These are phyloP conservation scores for Nebria salina DNA, from an alignment of 2,888 invertebrate species.

Conservation along the genomic window DNA sequence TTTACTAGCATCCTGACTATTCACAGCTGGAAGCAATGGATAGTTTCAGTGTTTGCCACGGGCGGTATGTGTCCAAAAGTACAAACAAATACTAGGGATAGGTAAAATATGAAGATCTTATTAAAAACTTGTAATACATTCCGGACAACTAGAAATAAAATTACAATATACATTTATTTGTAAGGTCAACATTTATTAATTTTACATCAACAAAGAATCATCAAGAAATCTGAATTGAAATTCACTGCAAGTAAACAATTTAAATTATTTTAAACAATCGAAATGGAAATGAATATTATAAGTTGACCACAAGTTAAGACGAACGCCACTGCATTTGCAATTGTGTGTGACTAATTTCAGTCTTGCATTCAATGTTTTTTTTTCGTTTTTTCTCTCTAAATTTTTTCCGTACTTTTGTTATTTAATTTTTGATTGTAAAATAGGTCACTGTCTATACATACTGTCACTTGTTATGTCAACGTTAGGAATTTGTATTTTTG, in stretches of 20 bases:
- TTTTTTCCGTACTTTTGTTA: neutral
- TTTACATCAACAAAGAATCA: neutral
- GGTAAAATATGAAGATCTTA: too few relatives aligned
- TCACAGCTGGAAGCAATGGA: too few relatives aligned
- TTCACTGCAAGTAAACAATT: neutral
- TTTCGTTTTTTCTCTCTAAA: neutral
- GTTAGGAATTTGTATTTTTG: constrained; percentile 1
- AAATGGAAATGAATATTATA: neutral
- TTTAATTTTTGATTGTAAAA: constrained; percentile 8
- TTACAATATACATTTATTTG: too few relatives aligned
- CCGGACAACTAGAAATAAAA: too few relatives aligned
- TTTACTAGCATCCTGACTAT: too few relatives aligned
- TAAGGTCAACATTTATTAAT: neutral
- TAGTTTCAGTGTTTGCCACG: too few relatives aligned
- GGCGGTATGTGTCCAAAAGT: too few relatives aligned
- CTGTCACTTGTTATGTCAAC: constrained; percentile 33
- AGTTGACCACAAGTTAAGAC: neutral
- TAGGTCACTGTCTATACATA: constrained; percentile 26
- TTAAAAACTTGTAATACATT: too few relatives aligned
- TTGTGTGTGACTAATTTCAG: neutral
- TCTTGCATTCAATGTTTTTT: neutral
- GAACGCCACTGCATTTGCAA: constrained; percentile 8
- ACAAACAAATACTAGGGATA: too few relatives aligned
- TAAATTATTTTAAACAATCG: neutral
- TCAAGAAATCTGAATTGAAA: neutral